Base-by-base conservation (phyloP, 2,113 vertebrate species). In the Micronycteris hirsuta region DNA sequence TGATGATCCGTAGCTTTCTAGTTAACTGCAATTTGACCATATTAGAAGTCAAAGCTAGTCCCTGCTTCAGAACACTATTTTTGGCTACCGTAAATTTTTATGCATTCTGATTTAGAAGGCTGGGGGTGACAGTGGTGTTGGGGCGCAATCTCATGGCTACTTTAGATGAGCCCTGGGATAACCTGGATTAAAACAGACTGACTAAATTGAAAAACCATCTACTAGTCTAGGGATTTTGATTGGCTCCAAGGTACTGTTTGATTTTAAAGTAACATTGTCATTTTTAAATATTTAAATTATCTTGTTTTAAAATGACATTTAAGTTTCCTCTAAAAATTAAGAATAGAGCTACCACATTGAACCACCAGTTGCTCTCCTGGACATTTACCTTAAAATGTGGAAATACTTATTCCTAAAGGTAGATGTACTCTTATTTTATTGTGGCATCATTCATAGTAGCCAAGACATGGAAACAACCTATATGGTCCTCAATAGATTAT, bases 121-220 rank as follows among this genome's bases (percentile, higher is more conserved):
- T n/a, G 31, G 19, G 15, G 24, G 52, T 91, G 58, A 82, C 43
- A 73, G 41, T 33, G 43, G 26, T 12, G 12, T 45, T 81, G 68
- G 24, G 54, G 52, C 85, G 41, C 16, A 92, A 89, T 43, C 61
- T 92, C 84, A 56, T 56, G 76, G 63, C 20, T 93, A 74, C n/a
- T 92, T 89, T 78, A 86, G 33, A 36, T 9, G 22, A 93, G 4
- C 19, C 17, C 52, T 83, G 33, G 17, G 36, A 86, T 81, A 93
- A 52, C n/a, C 43, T 74, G 31, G 54, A 93, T 86, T 95, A 89
- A 96, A 93, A 86, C 38, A 26, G 22, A 67, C 47, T 61, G 52
- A 41, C 41, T 86, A 86, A 86, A 70, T 81, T 70, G 74, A 93
- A 96, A 92, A 94, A 84, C 8, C 13, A 15, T 63, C 89, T 91